phyloP scores from a whole-genome alignment of 2,113 vertebrate species.

The Probosciger aterrimus region DNA sequence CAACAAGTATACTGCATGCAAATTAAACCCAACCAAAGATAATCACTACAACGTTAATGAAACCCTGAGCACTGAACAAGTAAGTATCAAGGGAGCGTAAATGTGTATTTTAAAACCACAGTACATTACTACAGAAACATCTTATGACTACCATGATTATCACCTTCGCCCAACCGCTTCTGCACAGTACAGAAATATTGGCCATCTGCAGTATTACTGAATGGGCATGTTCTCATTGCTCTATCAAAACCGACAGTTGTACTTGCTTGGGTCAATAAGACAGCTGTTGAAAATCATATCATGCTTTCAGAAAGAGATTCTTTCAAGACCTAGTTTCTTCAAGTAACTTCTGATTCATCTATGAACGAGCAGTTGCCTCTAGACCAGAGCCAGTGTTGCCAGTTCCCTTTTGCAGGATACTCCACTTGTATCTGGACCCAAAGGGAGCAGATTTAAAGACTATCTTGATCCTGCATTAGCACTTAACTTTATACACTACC shows the following conservation, averaged over 20 bases:
- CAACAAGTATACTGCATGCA: neutral
- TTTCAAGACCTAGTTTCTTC: neutral
- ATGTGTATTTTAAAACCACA: neutral
- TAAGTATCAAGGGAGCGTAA: neutral
- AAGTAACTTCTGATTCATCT: neutral
- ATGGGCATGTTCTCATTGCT: neutral
- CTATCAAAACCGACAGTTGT: neutral
- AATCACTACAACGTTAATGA: neutral
- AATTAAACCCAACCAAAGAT: slow-evolving; percentile 15
- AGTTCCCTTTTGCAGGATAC: neutral
- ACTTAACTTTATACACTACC: neutral
- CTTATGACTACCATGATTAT: neutral
- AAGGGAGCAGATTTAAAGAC: neutral
- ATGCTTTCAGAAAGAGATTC: neutral
- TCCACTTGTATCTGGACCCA: neutral
- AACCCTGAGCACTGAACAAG: neutral
- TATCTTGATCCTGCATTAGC: neutral
- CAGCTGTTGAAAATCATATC: slow-evolving; percentile 20
- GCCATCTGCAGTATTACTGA: slow-evolving; percentile 28
- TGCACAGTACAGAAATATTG: neutral
- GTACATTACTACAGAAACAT: neutral
- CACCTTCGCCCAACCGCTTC: slow-evolving; percentile 7
- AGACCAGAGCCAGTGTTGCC: neutral
- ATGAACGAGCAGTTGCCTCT: neutral
- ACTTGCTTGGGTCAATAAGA: neutral